phyloP scores from a whole-genome alignment of 2,113 vertebrate genomes.

The Cettia cetti region DNA sequence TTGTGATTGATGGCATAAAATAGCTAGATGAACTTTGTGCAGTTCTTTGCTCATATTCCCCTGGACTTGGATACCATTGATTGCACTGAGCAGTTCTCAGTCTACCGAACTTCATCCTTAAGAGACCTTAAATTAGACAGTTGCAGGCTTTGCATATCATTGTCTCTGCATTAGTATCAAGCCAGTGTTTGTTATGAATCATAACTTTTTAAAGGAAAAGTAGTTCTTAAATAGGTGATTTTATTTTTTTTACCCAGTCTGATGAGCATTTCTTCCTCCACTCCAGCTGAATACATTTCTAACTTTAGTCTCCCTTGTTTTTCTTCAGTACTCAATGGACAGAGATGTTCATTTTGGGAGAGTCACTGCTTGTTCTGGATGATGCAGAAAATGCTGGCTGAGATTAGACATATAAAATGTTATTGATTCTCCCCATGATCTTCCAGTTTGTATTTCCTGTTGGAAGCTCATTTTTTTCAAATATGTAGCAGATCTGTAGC shows the following conservation, averaged over 20 bases:
- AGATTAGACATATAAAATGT: not conserved
- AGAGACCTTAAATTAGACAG: not conserved
- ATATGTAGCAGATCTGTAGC: not conserved
- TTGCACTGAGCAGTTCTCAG: not conserved
- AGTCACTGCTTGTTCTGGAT: not conserved
- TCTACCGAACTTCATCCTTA: not conserved
- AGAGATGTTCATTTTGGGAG: not conserved
- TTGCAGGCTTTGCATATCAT: not conserved
- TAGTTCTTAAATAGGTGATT: not conserved
- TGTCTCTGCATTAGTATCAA: not conserved
- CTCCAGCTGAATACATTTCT: not conserved
- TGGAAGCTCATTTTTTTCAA: not conserved
- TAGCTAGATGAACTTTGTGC: not conserved
- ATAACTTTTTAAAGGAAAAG: not conserved
- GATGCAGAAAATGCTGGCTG: not conserved
- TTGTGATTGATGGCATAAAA: not conserved
- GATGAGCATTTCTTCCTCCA: not conserved
- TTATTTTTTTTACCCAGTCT: not conserved
- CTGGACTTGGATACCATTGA: fast-evolving
- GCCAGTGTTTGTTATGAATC: not conserved
- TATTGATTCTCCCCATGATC: not conserved
- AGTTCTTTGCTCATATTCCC: fast-evolving
- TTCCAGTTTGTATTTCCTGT: not conserved
- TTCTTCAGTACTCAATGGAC: not conserved
- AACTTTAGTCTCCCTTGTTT: not conserved